A percentile compares a stretch with the other conserved stretches of the same genome.
Evolutionary conservation across 2,888 invertebrate genomes (phyloP).

Genomic region (Linnaemya vulpina): DNA sequence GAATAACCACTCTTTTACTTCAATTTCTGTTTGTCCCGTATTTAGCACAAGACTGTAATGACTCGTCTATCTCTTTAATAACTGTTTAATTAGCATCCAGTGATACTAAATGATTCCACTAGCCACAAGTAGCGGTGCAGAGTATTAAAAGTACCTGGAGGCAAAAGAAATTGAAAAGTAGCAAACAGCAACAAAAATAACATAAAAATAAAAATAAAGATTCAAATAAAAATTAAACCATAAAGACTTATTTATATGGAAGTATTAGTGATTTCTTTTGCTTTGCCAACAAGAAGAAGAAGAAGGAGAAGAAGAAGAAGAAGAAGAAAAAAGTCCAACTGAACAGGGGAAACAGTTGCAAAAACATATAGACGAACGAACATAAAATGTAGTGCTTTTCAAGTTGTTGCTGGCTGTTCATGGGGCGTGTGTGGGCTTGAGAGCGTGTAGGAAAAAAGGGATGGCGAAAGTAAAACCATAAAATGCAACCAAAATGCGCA

Average conservation of each 20-base stretch:
- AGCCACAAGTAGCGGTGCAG: constrained; percentile 29
- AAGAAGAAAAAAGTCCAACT: background rate
- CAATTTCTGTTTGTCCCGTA: too few species aligned
- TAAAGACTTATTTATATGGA: background rate
- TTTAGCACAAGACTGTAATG: too few species aligned
- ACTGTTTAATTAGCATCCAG: background rate
- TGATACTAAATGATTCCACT: background rate
- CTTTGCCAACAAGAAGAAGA: constrained; percentile 20
- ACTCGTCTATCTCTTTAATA: too few species aligned
- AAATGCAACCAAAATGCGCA: constrained; percentile 67
- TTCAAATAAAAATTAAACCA: too few species aligned
- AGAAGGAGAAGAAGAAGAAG: too few species aligned
- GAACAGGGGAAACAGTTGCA: constrained; percentile 51
- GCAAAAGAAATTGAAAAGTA: constrained; percentile 36
- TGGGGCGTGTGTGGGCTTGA: background rate
- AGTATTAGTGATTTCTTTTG: constrained; percentile 5
- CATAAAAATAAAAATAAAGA: background rate
- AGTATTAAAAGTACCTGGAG: constrained; percentile 16
- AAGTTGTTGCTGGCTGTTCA: constrained; percentile 10
- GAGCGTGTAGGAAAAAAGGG: background rate
- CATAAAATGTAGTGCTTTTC: constrained; percentile 49
- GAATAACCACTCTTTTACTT: too few species aligned
- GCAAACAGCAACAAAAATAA: background rate
- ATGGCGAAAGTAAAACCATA: constrained; percentile 59
- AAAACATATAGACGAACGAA: constrained; percentile 64